These are phyloP conservation scores for Archegozetes longisetosus DNA, from an alignment of 1,140 invertebrate genomes.

Conservation along the genomic window DNA sequence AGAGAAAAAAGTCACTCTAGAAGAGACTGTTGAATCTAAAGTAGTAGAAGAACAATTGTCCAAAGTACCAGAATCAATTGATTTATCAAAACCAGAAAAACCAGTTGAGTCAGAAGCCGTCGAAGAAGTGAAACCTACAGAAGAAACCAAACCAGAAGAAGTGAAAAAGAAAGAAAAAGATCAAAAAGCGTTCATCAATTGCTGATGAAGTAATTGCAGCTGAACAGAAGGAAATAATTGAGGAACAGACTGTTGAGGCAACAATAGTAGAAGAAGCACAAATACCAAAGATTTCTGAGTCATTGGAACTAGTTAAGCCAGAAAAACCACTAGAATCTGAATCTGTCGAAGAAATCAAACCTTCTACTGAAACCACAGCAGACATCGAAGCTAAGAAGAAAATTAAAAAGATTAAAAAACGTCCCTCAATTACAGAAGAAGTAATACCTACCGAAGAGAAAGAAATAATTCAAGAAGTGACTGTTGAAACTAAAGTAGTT, in stretches of 20 bases:
- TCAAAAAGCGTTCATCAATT: no score
- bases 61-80: not conserved
- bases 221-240: no score
- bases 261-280: not conserved
- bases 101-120: not conserved
- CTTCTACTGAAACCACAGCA: not conserved
- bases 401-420: not conserved
- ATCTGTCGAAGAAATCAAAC: conserved; percentile 3
- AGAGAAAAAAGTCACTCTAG: conserved; percentile 1
- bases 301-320: not conserved
- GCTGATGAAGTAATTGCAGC: no score
- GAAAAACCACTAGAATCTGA: conserved; percentile 9
- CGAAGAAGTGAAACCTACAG: not conserved
- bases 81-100: conserved; percentile 3
- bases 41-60: not conserved
- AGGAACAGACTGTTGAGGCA: no score
- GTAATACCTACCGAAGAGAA: not conserved
- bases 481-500: not conserved
- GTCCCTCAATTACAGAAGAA: not conserved
- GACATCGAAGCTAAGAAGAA: not conserved
- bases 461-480: conserved; percentile 1
- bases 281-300: not conserved
- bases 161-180: conserved; percentile 9
- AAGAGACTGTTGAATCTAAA: no score
- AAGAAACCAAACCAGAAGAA: not conserved